These are phyloP conservation scores for Odocoileus hemionus DNA, from an alignment of 2,113 vertebrate genomes.

Conservation along the genomic window DNA sequence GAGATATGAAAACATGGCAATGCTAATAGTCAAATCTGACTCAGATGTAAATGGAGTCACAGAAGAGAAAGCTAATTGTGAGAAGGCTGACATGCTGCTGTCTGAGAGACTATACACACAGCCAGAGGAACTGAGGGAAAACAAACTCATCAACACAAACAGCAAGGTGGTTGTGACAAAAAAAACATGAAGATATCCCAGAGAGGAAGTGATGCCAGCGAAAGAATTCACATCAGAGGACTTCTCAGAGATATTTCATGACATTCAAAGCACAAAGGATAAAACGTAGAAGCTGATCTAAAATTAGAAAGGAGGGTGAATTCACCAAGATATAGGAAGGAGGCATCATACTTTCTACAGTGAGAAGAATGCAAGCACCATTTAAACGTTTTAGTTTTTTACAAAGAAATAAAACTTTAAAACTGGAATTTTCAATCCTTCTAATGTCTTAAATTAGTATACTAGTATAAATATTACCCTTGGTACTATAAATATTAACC, in stretches of 20 bases:
- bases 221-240: background rate
- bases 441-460: background rate
- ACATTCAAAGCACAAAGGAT: background rate
- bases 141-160: background rate
- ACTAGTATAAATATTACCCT: background rate
- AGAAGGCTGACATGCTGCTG: background rate
- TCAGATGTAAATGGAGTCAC: background rate
- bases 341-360: accelerated
- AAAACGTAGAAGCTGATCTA: background rate
- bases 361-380: background rate
- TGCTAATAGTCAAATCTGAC: background rate
- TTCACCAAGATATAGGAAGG: no score
- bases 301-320: background rate
- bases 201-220: background rate
- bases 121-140: background rate
- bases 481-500: background rate
- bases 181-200: background rate
- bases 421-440: background rate
- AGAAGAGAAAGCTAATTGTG: background rate
- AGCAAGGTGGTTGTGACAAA: background rate
- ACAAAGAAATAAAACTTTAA: background rate
- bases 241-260: background rate
- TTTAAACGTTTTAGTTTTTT: background rate
- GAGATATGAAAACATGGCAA: background rate
- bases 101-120: background rate